Percentiles rank a stretch among this genome's conserved stretches.
phyloP scores from a whole-genome alignment of 2,113 vertebrate species.

The Chitala chitala region DNA sequence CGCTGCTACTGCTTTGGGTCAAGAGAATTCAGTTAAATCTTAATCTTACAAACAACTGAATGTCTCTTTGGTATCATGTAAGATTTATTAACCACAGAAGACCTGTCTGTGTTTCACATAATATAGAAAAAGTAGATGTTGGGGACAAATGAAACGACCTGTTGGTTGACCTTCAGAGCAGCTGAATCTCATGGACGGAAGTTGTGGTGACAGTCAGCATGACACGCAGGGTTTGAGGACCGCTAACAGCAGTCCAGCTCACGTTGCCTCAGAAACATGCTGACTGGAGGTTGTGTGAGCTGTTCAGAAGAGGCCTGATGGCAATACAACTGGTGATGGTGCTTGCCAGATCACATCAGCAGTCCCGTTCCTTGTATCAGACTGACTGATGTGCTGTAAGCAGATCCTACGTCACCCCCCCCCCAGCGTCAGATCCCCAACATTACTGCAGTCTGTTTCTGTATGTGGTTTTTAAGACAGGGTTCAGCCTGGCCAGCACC shows the following conservation, averaged over 20 bases:
- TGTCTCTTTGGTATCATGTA: no score
- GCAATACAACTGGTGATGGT: no score
- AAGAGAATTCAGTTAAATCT: no score
- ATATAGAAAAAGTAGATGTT: background rate
- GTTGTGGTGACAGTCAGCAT: background rate
- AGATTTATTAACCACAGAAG: no score
- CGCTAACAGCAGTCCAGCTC: background rate
- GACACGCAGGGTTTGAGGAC: background rate
- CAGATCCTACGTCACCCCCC: background rate
- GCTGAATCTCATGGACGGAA: background rate
- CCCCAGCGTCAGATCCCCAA: background rate
- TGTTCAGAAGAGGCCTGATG: background rate
- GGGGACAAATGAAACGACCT: background rate
- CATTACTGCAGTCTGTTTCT: background rate
- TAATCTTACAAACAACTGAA: no score
- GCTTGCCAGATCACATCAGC: no score
- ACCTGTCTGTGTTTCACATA: background rate
- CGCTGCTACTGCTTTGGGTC: no score
- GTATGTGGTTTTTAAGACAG: background rate
- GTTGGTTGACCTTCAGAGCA: background rate
- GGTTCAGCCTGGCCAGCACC: background rate
- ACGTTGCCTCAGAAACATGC: background rate
- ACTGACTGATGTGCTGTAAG: background rate
- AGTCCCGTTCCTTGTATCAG: background rate
- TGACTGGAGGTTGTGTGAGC: background rate